Conservation (phyloP, 2,113 vertebrate genomes). For the Rhodinocichla rosea region DNA sequence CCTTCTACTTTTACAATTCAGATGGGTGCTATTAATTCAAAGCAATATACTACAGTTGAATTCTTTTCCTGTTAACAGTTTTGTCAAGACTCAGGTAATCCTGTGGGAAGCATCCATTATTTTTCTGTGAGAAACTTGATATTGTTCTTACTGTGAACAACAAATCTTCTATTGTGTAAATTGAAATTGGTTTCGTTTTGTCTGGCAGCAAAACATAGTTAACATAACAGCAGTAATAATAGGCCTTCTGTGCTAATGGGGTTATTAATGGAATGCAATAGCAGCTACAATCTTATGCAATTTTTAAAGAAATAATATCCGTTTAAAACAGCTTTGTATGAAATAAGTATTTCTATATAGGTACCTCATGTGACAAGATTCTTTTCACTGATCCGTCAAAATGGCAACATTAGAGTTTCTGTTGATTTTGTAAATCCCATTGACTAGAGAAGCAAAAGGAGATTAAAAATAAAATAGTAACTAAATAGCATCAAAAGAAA, state of each 20-base stretch:
- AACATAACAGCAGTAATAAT: background rate
- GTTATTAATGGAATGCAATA: background rate
- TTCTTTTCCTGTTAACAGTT: background rate
- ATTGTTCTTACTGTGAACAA: background rate
- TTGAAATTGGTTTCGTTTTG: background rate
- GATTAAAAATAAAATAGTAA: background rate
- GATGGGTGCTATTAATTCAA: background rate
- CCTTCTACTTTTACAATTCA: background rate
- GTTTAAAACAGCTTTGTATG: background rate
- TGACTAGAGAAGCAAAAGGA: background rate
- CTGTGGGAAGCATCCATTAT: background rate
- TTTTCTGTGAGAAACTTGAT: background rate
- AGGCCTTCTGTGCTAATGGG: background rate
- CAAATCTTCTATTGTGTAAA: background rate
- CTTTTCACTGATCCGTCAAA: background rate
- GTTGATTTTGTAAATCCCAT: background rate
- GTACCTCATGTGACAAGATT: background rate
- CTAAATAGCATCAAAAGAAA: background rate
- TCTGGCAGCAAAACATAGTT: background rate
- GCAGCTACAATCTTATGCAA: background rate
- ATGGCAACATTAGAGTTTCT: background rate
- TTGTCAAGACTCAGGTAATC: background rate
- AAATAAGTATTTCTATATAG: background rate
- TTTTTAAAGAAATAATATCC: background rate
- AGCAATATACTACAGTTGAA: background rate